phyloP scores from a whole-genome alignment of 2,113 vertebrate genomes.

The Candoia aspera region DNA sequence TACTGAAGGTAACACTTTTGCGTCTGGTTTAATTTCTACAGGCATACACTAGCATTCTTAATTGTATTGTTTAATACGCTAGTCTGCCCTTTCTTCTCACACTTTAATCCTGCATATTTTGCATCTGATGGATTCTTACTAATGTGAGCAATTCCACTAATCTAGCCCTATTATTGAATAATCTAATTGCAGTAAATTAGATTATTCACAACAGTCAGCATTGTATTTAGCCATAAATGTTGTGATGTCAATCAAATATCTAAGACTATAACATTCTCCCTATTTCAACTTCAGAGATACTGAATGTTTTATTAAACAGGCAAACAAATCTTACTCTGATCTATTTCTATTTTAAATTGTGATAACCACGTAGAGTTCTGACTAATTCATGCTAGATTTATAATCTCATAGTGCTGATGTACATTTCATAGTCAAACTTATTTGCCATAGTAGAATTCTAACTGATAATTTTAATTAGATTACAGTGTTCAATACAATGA shows the following conservation, averaged over 20 bases:
- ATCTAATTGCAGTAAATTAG: background rate
- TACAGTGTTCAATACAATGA: background rate
- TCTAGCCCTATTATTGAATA: conserved; percentile 1
- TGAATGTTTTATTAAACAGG: background rate
- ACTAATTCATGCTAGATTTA: background rate
- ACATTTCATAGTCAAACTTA: background rate
- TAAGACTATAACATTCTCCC: background rate
- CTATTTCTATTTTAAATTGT: background rate
- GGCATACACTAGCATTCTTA: background rate
- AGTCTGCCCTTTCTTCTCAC: background rate
- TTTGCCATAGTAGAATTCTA: background rate
- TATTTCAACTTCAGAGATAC: background rate
- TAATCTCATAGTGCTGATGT: background rate
- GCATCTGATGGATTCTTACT: background rate
- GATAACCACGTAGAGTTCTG: background rate
- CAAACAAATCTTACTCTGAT: background rate
- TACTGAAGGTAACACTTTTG: background rate
- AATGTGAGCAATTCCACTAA: background rate
- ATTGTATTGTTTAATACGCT: conserved; percentile 13
- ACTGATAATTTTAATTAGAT: background rate
- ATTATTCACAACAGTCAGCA: background rate
- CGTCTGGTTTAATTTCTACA: background rate
- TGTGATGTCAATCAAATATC: conserved; percentile 18
- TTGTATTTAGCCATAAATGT: background rate
- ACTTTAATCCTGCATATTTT: background rate